Conservation (phyloP, 2,113 vertebrate genomes). For the Elachura formosa region DNA sequence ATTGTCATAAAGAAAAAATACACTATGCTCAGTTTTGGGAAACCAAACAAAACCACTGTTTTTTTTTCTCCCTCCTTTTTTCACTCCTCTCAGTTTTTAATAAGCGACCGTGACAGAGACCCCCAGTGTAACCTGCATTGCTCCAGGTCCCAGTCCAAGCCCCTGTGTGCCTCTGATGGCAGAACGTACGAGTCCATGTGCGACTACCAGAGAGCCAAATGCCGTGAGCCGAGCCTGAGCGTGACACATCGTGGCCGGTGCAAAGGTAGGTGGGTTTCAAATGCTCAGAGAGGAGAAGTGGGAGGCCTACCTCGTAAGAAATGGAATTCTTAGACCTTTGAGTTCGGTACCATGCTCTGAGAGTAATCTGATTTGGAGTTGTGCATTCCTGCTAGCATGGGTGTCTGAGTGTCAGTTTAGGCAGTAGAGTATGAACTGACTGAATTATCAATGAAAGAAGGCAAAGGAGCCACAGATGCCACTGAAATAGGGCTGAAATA, state of each 20-base stretch:
- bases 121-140: conserved; percentile 86
- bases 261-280: conserved; percentile 78
- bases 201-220: conserved; percentile 93
- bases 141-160: conserved; percentile 82
- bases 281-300: not conserved
- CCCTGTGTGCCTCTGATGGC: conserved; percentile 91
- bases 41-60: not conserved
- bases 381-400: not conserved
- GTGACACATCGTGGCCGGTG: conserved; percentile 86
- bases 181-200: conserved; percentile 91
- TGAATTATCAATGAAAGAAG: not conserved
- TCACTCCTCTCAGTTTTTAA: conserved; percentile 83
- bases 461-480: not conserved
- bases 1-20: not conserved
- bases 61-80: not conserved
- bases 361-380: not conserved
- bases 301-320: not conserved
- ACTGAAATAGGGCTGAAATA: not conserved
- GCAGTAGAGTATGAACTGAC: not conserved
- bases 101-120: conserved; percentile 85
- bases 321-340: not conserved
- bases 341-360: not conserved
- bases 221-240: conserved; percentile 82
- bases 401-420: not conserved
- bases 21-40: not conserved